phyloP scores from a whole-genome alignment of 2,797 vertebrate species.

The Sebastes kiyomatsui region DNA sequence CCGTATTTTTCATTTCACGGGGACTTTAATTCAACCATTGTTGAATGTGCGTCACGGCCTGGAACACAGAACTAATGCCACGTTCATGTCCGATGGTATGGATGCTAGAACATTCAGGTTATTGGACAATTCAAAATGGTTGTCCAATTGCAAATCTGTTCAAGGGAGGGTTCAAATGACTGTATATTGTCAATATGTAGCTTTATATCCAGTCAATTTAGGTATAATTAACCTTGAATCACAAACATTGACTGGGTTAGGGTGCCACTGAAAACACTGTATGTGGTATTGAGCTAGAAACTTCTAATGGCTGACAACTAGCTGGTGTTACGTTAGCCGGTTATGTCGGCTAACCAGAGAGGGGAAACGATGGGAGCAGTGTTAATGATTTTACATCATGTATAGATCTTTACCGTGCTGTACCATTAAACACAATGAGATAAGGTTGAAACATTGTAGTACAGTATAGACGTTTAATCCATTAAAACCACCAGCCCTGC shows the following conservation, averaged over 20 bases:
- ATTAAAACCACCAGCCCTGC: not conserved
- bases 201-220: not conserved
- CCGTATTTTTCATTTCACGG: too few relatives aligned
- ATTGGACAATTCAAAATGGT: not conserved
- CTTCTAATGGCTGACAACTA: not conserved
- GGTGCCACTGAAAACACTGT: not conserved
- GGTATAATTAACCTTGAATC: not conserved
- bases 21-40: not conserved
- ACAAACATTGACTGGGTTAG: not conserved
- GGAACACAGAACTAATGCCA: not conserved
- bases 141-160: not conserved
- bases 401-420: not conserved
- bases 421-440: not conserved
- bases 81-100: not conserved
- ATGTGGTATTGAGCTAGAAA: not conserved
- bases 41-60: not conserved
- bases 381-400: not conserved
- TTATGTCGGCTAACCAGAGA: not conserved
- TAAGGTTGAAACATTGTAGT: not conserved
- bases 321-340: not conserved
- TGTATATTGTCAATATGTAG: not conserved
- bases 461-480: not conserved
- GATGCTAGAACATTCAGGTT: not conserved
- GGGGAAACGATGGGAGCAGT: not conserved
- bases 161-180: not conserved